Percentiles rank a stretch among this genome's conserved stretches.
Conservation (phyloP, 1,140 invertebrate species). For the Chionoecetes opilio region DNA sequence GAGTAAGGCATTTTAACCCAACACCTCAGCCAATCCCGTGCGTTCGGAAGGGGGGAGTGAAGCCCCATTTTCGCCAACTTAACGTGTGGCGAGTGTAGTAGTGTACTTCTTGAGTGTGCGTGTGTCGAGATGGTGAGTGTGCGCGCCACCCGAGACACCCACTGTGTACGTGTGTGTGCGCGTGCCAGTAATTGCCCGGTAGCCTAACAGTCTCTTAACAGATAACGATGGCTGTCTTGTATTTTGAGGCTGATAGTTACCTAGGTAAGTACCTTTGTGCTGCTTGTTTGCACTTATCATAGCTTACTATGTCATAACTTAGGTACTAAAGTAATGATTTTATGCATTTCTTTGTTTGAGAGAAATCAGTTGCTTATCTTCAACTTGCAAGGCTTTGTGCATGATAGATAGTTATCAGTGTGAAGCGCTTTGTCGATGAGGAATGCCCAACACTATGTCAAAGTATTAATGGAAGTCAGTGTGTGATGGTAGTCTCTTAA, state of each 20-base stretch:
- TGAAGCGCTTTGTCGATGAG: too few relatives aligned
- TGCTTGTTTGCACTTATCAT: not conserved
- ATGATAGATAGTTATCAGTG: not conserved
- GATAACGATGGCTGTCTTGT: not conserved
- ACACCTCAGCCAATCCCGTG: too few relatives aligned
- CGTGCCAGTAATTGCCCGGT: not conserved
- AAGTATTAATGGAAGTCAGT: too few relatives aligned
- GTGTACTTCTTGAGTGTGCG: not conserved
- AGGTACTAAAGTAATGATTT: too few relatives aligned
- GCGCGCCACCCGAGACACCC: too few relatives aligned
- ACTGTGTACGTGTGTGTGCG: not conserved
- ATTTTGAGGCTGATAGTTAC: not conserved
- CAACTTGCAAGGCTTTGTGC: not conserved
- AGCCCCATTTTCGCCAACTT: too few relatives aligned
- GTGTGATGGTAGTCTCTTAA: too few relatives aligned
- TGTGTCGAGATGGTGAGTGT: slow-evolving; percentile 36
- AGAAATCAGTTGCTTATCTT: not conserved
- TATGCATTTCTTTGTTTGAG: not conserved
- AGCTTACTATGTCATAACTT: too few relatives aligned
- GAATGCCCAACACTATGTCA: too few relatives aligned
- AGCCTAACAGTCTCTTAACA: not conserved
- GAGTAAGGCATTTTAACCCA: too few relatives aligned
- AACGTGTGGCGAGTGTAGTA: too few relatives aligned
- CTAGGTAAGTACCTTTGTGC: not conserved
- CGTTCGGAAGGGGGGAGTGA: too few relatives aligned